Percentiles rank a stretch among this genome's conserved stretches.
Conservation (phyloP, 2,113 vertebrate species). For the Hemibagrus wyckioides region DNA sequence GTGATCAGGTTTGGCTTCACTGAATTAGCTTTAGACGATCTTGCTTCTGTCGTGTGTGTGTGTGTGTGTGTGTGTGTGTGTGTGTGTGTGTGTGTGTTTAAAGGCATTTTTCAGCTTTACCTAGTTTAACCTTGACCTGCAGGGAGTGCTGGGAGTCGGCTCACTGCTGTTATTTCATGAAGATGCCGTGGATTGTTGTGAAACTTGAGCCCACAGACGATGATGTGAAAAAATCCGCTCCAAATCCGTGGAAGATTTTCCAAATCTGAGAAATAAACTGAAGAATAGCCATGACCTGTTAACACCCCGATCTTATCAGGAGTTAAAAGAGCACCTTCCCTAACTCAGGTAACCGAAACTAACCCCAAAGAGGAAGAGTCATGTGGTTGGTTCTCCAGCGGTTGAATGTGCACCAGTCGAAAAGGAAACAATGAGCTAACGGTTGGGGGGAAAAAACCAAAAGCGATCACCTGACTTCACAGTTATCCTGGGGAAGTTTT, state of each 20-base stretch:
- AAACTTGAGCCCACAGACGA: neutral
- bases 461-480: neutral
- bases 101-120: neutral
- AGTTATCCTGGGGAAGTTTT: neutral
- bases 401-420: too few relatives aligned
- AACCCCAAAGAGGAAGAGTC: neutral
- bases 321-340: neutral
- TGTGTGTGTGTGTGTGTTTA: neutral
- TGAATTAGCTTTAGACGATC: too few relatives aligned
- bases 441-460: neutral
- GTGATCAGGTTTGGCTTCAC: conserved; percentile 44
- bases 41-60: too few relatives aligned
- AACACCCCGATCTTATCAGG: neutral
- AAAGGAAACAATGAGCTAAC: neutral
- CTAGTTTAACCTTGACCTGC: conserved; percentile 22
- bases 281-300: neutral
- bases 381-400: neutral
- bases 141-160: neutral
- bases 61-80: too few relatives aligned
- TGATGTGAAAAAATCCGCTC: neutral
- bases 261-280: neutral
- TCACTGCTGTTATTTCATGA: neutral
- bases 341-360: conserved; percentile 31
- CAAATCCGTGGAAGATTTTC: neutral
- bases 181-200: neutral